Base-by-base conservation (phyloP, 2,888 invertebrate species). In the Melangyna quadrimaculata region DNA sequence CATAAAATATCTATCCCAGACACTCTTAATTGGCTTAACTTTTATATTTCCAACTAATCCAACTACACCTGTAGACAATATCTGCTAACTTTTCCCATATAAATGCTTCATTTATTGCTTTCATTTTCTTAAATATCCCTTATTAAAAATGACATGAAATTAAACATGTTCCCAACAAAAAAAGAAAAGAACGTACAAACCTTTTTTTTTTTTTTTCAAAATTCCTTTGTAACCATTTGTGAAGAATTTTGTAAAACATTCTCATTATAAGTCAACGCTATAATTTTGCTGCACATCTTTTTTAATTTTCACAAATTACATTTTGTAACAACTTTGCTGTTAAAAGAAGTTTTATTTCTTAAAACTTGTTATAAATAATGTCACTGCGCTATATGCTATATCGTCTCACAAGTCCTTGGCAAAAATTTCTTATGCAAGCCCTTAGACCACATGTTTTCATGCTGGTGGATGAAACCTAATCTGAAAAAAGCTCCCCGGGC, bases 261-360 rank as follows among this genome's bases (percentile, higher is more conserved):
- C 29, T 65, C 29, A 45, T 65, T 65, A n/a, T 65, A 65, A 45
- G 29, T 65, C 45, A 19, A 32, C 45, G 29, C 40, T 32, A 5
- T 7, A 19, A n/a, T n/a, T n/a, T n/a, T n/a, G n/a, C 45, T 45
- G 63, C 63, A 61, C 27, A 43, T 65, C 3, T 65, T 65, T 65
- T 65, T 65, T 65, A 65, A 65, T 65, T 65, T 65, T 65, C 65
- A 65, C 65, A 65, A 65, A 65, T 65, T 65, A 65, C 65, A 65
- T 65, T 65, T 4, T 45, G 65, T 65, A 65, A 65, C 65, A 32
- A 65, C 65, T 63, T 63, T 65, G 45, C 45, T 45, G 14, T n/a
- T n/a, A 35, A n/a, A 40, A n/a, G 40, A 51, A 27, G 24, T 51
- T 61, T 43, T 12, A 24, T 27, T 40, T 43, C 40, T 61, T 17